Base-by-base conservation (phyloP, 2,888 invertebrate genomes). In the Drosophila barbarae region DNA sequence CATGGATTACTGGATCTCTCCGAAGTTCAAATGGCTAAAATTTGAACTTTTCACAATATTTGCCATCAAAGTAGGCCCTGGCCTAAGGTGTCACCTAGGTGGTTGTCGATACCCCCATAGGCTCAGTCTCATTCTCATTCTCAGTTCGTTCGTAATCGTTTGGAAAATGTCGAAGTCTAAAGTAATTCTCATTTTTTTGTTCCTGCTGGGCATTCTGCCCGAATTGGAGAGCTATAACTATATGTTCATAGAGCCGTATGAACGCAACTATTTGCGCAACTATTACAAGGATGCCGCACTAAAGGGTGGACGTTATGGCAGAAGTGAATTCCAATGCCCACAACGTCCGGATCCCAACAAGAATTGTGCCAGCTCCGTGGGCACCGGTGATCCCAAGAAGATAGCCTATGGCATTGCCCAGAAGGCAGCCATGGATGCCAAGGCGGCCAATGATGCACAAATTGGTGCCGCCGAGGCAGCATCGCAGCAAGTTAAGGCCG, bases 381-480 rank as follows among this genome's bases (percentile, higher is more conserved):
- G 44, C 3, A 10, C 1, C 10, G 28, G 44, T 10, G 28, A 44
- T 28, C 46, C 46, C 46, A 18, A 30, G 12, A 30, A 46, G 5
- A 8, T 30, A 0, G 30, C 30, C 5, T 46, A 5, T 18, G 30
- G 30, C 4, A 46, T 46, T 18, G 46, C 46, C 12, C 46, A 46
- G 0, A 46, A 46, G 46, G 46, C 46, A 0, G 46, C 46, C 0
- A 8, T 12, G 4, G 46, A 46, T 30, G 46, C 46, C 18, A 30
- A 30, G 30, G 46, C 30, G 0, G 46, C 46, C 0, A 46, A 12
- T 8, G 46, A 46, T 46, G 46, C 30, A 1, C 46, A 46, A 1
- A 12, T 46, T 2, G 30, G 18, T 30, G 46, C 46, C 8, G 46
- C 46, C 30, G 46, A 46, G 8, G 46, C 46, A 15, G 46, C 46